phyloP scores from a whole-genome alignment of 1,140 invertebrate species.

The Zaprionus capensis region DNA sequence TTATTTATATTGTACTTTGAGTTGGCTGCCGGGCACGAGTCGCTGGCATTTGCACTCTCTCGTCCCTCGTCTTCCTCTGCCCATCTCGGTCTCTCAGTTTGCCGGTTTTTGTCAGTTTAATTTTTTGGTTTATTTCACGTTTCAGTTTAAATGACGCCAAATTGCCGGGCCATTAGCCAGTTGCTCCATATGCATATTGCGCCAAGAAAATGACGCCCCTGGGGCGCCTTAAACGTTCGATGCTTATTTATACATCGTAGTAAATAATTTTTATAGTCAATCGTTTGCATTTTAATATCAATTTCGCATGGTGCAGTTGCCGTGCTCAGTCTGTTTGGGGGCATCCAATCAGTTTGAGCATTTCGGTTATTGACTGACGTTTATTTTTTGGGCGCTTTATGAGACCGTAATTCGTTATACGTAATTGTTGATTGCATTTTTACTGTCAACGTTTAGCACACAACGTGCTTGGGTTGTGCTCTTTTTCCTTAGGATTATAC shows the following conservation, averaged over 20 bases:
- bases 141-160: conserved; percentile 77
- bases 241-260: conserved; percentile 50
- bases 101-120: conserved; percentile 70
- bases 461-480: conserved; percentile 32
- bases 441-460: conserved; percentile 63
- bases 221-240: conserved; percentile 9
- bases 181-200: conserved; percentile 59
- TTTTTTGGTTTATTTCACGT: conserved; percentile 71
- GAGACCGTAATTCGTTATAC: conserved; percentile 76
- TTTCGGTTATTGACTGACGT: conserved; percentile 65
- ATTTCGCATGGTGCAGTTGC: conserved; percentile 45
- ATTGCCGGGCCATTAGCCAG: conserved; percentile 72
- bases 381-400: conserved; percentile 80
- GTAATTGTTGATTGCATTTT: conserved; percentile 79
- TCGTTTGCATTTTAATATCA: conserved; percentile 81
- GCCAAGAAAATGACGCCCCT: conserved; percentile 28
- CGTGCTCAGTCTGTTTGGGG: conserved; percentile 1
- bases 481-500: background rate
- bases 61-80: conserved; percentile 4
- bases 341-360: conserved; percentile 62
- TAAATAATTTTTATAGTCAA: conserved; percentile 74
- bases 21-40: conserved; percentile 46
- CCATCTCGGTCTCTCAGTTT: conserved; percentile 23
- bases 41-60: conserved; percentile 21
- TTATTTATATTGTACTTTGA: conserved; percentile 70